Conservation (phyloP, 2,113 vertebrate genomes). For the Dromas ardeola region DNA sequence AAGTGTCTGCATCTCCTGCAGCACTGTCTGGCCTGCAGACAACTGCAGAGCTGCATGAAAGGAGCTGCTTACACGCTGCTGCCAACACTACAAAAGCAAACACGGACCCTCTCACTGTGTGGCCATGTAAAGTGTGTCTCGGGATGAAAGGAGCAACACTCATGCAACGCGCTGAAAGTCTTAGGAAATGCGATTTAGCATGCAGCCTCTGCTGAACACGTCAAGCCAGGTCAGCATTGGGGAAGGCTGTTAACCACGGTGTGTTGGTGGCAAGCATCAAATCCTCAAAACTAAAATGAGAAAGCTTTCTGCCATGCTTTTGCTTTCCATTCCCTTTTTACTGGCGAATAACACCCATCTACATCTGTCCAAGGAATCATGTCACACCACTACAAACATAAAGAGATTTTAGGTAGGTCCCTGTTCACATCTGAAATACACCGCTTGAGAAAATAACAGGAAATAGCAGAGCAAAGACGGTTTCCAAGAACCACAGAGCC, state of each 20-base stretch:
- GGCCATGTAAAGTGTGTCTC: neutral
- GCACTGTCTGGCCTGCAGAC: neutral
- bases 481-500: conserved; percentile 21
- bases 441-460: conserved; percentile 12
- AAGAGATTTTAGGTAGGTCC: neutral
- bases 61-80: neutral
- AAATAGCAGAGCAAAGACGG: neutral
- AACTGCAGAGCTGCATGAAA: neutral
- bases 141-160: neutral
- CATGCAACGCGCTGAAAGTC: neutral
- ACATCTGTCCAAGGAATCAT: neutral
- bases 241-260: neutral
- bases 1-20: neutral
- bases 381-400: neutral
- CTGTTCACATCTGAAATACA: neutral
- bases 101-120: accelerated
- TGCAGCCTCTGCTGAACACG: neutral
- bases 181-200: neutral
- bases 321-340: neutral
- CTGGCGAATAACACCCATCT: neutral
- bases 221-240: neutral
- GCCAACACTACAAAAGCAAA: neutral
- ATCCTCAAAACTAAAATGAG: neutral
- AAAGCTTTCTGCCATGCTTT: neutral
- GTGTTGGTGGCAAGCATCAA: neutral